These are phyloP conservation scores for Emydura subglobosa DNA, from an alignment of 2,113 vertebrate species.

Conservation along the genomic window DNA sequence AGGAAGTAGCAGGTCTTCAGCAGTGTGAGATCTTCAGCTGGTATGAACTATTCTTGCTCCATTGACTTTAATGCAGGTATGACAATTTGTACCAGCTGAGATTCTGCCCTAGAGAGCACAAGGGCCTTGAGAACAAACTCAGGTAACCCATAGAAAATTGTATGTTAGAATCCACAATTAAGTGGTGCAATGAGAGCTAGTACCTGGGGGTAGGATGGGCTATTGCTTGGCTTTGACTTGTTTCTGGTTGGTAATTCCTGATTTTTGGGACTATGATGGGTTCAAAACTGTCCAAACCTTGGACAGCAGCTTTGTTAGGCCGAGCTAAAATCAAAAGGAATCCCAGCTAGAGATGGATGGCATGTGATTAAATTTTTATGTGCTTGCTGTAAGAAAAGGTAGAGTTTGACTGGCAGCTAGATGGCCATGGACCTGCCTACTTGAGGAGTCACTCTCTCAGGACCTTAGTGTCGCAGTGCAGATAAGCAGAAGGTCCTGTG, in stretches of 20 bases:
- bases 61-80: neutral
- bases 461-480: neutral
- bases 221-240: neutral
- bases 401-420: neutral
- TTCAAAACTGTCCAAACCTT: neutral
- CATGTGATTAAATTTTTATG: neutral
- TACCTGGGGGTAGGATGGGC: neutral
- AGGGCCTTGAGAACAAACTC: neutral
- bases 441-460: neutral
- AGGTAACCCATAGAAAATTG: neutral
- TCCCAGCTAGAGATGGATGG: neutral
- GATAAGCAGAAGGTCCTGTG: neutral
- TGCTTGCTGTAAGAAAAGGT: neutral
- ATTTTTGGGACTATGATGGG: neutral
- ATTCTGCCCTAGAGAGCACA: neutral
- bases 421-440: neutral
- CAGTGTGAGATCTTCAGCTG: neutral
- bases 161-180: neutral
- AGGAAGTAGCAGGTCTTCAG: neutral
- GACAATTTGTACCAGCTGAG: neutral
- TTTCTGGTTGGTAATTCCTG: neutral
- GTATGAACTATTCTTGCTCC: neutral
- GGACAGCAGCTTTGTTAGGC: neutral
- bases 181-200: neutral
- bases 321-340: neutral